phyloP scores from a whole-genome alignment of 2,888 invertebrate genomes.

The Meta bourneti region DNA sequence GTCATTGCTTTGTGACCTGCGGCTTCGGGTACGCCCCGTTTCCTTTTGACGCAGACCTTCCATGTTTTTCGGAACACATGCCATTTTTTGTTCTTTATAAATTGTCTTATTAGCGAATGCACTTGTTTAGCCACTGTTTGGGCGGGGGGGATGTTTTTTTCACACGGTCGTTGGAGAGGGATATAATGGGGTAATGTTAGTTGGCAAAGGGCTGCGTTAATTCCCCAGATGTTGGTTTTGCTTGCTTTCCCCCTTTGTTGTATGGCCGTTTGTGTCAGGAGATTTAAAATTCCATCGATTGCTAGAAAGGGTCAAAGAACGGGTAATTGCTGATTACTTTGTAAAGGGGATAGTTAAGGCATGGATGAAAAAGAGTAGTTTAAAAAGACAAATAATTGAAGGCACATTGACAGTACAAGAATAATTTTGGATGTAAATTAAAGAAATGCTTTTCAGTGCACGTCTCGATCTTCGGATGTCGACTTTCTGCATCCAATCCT shows the following conservation, averaged over 20 bases:
- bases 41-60: slow-evolving; percentile 18
- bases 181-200: no score
- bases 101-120: slow-evolving; percentile 51
- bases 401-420: no score
- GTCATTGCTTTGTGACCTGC: slow-evolving; percentile 72
- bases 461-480: no score
- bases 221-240: no score
- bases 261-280: no score
- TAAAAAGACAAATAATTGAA: no score
- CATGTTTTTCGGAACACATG: neutral
- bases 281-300: neutral
- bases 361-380: neutral
- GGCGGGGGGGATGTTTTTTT: neutral
- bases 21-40: slow-evolving; percentile 60
- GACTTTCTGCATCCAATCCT: no score
- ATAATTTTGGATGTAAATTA: no score
- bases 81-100: slow-evolving; percentile 24
- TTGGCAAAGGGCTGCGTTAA: no score
- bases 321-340: neutral
- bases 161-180: no score
- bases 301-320: neutral
- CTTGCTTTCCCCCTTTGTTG: no score
- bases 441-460: no score
- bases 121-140: neutral
- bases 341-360: neutral